phyloP scores from a whole-genome alignment of 2,113 vertebrate species.

The Corythornis cristatus region DNA sequence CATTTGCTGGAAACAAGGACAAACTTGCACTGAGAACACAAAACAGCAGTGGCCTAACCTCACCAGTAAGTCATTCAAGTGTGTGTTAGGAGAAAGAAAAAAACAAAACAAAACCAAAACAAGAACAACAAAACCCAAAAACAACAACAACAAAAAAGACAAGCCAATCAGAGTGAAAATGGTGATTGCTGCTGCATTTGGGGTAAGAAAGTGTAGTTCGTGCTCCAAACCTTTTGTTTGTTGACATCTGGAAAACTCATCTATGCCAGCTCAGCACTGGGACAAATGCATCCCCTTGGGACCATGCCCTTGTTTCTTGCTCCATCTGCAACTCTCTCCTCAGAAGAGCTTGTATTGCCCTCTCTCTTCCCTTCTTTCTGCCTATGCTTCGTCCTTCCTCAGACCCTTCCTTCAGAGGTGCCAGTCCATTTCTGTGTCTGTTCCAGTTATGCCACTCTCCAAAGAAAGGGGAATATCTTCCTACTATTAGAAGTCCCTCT shows the following conservation, averaged over 20 bases:
- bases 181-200: background rate
- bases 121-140: too few relatives aligned
- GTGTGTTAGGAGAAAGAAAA: background rate
- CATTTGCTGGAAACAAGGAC: fast-evolving
- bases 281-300: background rate
- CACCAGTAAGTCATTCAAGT: background rate
- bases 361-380: background rate
- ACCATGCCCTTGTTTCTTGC: background rate
- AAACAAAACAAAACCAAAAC: background rate
- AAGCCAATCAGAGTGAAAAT: background rate
- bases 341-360: background rate
- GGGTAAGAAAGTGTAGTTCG: background rate
- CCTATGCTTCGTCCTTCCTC: background rate
- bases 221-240: background rate
- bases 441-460: background rate
- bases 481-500: background rate
- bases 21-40: background rate
- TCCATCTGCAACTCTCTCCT: background rate
- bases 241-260: background rate
- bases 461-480: background rate
- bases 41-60: background rate
- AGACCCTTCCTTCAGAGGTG: background rate
- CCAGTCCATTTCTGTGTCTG: background rate
- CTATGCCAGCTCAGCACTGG: background rate
- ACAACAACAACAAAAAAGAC: too few relatives aligned